A percentile compares a stretch with the other conserved stretches of the same genome.
Evolutionary conservation across 2,113 vertebrate species (phyloP).

Genomic region (Anas platyrhynchos): DNA sequence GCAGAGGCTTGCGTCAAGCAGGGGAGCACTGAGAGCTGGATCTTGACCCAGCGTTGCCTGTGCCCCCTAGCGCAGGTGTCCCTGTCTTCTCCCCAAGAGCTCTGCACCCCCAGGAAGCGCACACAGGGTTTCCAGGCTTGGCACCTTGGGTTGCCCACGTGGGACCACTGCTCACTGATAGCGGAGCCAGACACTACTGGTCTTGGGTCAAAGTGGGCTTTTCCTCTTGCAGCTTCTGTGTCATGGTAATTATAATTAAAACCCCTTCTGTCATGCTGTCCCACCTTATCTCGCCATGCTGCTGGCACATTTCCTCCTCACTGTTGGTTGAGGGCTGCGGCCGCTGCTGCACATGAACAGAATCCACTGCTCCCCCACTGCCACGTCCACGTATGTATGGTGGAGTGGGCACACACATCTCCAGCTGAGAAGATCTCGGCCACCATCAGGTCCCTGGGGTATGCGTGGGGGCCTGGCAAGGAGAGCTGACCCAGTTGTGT

Average conservation of each 20-base stretch:
- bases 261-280: neutral
- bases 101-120: neutral
- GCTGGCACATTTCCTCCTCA: neutral
- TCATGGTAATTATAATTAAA: conserved; percentile 47
- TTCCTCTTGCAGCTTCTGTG: conserved; percentile 59
- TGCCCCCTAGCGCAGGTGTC: neutral
- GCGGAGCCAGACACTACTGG: neutral
- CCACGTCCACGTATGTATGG: neutral
- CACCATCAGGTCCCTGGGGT: neutral
- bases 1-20: no score
- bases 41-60: neutral
- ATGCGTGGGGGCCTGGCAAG: neutral
- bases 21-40: neutral
- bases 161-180: neutral
- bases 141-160: rapidly evolving
- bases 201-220: neutral
- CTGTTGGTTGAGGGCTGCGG: neutral
- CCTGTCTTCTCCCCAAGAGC: neutral
- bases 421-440: neutral
- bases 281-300: neutral
- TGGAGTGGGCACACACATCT: neutral
- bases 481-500: neutral
- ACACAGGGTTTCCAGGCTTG: neutral
- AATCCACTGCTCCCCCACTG: neutral
- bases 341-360: rapidly evolving